phyloP scores from a whole-genome alignment of 1,140 invertebrate species.

The Zophobas morio region DNA sequence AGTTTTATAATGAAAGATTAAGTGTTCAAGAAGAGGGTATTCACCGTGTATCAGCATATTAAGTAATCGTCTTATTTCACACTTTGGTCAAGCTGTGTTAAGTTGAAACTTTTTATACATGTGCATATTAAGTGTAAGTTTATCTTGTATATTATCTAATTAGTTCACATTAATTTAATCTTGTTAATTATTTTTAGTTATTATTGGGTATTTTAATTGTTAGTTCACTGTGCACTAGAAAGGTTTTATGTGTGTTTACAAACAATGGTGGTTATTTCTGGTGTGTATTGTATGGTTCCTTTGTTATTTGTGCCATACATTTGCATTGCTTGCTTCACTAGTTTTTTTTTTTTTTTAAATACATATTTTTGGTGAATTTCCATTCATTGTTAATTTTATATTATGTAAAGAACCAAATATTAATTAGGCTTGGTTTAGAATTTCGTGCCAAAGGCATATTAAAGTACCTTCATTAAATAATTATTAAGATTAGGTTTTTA shows the following conservation, averaged over 20 bases:
- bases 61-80: conserved; percentile 2
- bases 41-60: conserved; percentile 12
- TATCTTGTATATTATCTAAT: conserved; percentile 28
- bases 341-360: conserved; percentile 1
- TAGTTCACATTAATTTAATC: conserved; percentile 32
- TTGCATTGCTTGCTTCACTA: conserved; percentile 40
- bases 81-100: conserved; percentile 35
- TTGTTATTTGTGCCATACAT: conserved; percentile 44
- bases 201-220: conserved; percentile 40
- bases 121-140: conserved; percentile 38
- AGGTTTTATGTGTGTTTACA: conserved; percentile 40
- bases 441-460: conserved; percentile 50
- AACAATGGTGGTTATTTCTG: conserved; percentile 37
- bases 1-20: conserved; percentile 26
- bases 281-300: conserved; percentile 48
- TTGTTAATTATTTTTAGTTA: conserved; percentile 42
- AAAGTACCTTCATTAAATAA: conserved; percentile 46
- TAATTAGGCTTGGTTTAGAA: conserved; percentile 47
- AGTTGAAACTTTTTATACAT: conserved; percentile 32
- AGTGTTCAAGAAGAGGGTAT: conserved; percentile 19
- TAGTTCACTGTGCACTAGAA: conserved; percentile 38
- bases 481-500: conserved; percentile 33
- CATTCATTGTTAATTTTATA: conserved; percentile 33
- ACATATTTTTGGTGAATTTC: conserved; percentile 31
- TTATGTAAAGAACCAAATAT: conserved; percentile 48